Base-by-base conservation (phyloP, 2,888 invertebrate species). In the Salticus scenicus region DNA sequence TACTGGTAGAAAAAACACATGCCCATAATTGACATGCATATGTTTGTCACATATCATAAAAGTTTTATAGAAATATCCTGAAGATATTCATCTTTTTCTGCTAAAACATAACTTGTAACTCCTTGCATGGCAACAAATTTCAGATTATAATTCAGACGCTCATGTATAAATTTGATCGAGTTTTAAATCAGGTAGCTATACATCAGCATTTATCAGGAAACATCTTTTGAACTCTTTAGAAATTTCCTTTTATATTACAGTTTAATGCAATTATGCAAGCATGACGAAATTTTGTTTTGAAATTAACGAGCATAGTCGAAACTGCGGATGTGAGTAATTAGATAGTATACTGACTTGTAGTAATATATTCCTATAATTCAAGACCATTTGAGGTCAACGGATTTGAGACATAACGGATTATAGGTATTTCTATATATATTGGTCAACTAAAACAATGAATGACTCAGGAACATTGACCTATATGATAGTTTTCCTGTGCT, bases 391-490 rank as follows among this genome's bases (percentile, higher is more conserved):
- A 24, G 57, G 57, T 57, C 57, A 57, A 57, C 14, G 57, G 57
- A 20, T 24, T 5, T 57, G 57, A 2, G 17, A 7, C 47, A 17
- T 17, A 24, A 1, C 7, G 1, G 57, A n/a, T 12, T n/a, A n/a
- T 47, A 47, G 2, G 7, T 7, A 37, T 37, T 37, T 37, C 7
- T 37, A 10, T 37, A 37, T 10, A 10, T 10, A 37, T 37, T 10
- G 37, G 37, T 37, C 37, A 37, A 37, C 4, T 37, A 4, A 7
- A 37, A 37, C 37, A 10, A 37, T 37, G 24, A 57, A 20, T 24
- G 24, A 24, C 57, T 4, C 57, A n/a, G 57, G 57, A 57, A 57
- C 57, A 57, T 57, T 57, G 57, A 57, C 57, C 57, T 24, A 57
- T 12, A 57, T 57, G 4, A 7, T 57, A 24, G 24, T 24, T 24